A percentile compares a stretch with the other conserved stretches of the same genome.
Evolutionary conservation across 2,113 vertebrate species (phyloP).

Genomic region (Urocynchramus pylzowi): DNA sequence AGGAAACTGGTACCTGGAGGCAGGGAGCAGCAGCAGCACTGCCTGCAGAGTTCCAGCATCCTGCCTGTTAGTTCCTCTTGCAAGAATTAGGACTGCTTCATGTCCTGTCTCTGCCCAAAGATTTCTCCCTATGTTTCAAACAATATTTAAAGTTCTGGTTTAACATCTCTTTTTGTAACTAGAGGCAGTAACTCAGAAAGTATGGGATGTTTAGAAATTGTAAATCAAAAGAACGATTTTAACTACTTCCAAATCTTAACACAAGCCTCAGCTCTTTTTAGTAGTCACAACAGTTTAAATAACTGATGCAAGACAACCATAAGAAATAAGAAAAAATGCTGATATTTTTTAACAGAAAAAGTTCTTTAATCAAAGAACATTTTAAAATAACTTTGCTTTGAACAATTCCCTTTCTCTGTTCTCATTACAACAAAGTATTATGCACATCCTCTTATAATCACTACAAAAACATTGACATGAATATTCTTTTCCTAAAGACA

Average conservation of each 20-base stretch:
- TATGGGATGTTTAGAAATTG: not conserved
- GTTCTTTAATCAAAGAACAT: not conserved
- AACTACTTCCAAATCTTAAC: not conserved
- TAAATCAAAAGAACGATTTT: not conserved
- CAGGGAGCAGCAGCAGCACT: not conserved
- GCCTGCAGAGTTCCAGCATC: not conserved
- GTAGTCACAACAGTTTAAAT: not conserved
- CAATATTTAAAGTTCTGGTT: not conserved
- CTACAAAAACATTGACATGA: not conserved
- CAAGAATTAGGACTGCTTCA: not conserved
- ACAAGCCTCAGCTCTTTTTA: not conserved
- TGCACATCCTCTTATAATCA: not conserved
- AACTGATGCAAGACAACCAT: not conserved
- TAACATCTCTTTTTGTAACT: not conserved
- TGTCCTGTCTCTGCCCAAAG: not conserved
- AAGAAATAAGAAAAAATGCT: not conserved
- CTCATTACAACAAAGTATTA: not conserved
- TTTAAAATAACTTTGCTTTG: not conserved
- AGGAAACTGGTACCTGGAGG: accelerated
- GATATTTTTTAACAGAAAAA: not conserved
- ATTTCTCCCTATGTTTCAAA: not conserved
- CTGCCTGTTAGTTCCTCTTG: not conserved
- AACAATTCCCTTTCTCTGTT: not conserved
- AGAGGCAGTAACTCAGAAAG: not conserved
- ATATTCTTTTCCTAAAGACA: not conserved